A percentile compares a stretch with the other conserved stretches of the same genome.
phyloP scores from a whole-genome alignment of 37 sponge, comb jelly and placozoan species.

The Sycon ciliatum region DNA sequence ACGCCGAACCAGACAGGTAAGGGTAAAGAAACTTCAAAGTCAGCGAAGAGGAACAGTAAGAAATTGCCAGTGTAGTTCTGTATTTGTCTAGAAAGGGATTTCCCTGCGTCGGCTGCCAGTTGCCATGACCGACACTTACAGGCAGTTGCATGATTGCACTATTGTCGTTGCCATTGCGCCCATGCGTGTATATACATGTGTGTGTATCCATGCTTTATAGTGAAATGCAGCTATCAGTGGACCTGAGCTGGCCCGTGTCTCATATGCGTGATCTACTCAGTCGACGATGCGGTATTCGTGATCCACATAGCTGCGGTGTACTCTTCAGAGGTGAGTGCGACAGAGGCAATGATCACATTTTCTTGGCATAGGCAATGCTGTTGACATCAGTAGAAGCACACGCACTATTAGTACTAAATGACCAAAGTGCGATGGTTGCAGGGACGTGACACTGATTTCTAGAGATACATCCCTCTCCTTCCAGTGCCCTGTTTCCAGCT shows the following conservation, averaged over 20 bases:
- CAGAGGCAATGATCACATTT: not conserved
- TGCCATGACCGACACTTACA: no score
- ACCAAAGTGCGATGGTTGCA: no score
- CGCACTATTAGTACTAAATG: no score
- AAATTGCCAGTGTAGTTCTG: no score
- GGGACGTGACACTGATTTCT: no score
- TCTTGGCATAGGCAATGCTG: not conserved
- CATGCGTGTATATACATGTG: no score
- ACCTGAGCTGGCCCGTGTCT: constrained; percentile 67
- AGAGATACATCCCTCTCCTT: not conserved
- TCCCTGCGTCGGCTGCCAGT: no score
- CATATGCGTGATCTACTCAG: constrained; percentile 57
- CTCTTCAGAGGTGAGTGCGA: constrained; percentile 41
- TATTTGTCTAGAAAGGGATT: no score
- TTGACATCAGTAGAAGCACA: no score
- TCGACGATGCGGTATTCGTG: constrained; percentile 61
- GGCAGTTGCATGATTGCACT: no score
- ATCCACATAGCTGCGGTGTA: constrained; percentile 46
- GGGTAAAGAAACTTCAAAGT: not conserved
- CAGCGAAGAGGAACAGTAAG: no score
- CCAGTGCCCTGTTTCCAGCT: not conserved
- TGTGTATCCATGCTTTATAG: not conserved
- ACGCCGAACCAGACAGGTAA: not conserved
- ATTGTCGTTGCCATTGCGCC: no score
- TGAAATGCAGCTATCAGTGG: constrained; percentile 29